Conservation (phyloP, 23 tunicate genomes). For the Aplidium turbinatum region DNA sequence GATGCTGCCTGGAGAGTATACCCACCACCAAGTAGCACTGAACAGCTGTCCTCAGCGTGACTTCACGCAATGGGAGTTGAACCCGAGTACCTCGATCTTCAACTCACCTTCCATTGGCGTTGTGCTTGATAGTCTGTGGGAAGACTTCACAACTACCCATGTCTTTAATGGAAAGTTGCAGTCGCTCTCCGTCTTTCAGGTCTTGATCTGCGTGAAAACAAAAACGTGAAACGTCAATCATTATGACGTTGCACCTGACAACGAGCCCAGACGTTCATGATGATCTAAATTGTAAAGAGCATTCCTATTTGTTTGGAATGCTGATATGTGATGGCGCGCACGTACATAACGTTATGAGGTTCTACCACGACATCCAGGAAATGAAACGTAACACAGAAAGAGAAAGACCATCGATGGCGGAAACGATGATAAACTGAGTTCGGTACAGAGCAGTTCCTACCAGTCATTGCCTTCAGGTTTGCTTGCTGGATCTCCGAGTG, state of each 20-base stretch:
- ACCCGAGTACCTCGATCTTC: no score
- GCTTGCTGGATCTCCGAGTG: conserved; percentile 99
- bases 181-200: conserved; percentile 90
- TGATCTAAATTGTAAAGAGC: no score
- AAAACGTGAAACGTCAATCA: no score
- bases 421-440: neutral
- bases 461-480: conserved; percentile 74
- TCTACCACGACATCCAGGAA: no score
- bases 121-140: conserved; percentile 93
- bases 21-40: neutral
- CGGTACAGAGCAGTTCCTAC: conserved; percentile 6
- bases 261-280: no score
- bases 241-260: no score
- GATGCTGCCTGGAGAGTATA: no score
- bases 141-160: conserved; percentile 97
- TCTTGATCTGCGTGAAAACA: conserved; percentile 59
- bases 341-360: no score
- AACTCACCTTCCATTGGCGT: conserved; percentile 83
- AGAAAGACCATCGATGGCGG: neutral
- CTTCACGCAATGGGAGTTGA: neutral
- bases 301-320: no score
- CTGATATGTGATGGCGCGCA: no score
- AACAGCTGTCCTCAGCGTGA: neutral
- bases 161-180: conserved; percentile 87
- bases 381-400: no score